phyloP scores from a whole-genome alignment of 2,888 invertebrate genomes.

The Chrysolina haemoptera region DNA sequence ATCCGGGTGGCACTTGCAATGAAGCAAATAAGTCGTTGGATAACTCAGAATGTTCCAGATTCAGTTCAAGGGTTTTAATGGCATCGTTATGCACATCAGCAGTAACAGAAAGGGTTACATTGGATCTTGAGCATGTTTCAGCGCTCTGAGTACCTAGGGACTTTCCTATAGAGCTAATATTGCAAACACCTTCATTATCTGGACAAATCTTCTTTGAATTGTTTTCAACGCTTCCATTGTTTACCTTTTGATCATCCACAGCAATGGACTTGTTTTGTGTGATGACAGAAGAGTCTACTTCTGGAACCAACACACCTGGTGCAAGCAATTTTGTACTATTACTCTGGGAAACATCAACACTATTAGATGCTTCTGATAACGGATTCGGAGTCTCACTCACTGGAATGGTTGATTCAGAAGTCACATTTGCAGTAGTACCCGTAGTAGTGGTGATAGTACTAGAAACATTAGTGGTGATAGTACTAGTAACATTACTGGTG shows the following conservation, averaged over 20 bases:
- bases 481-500: not conserved
- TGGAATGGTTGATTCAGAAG: not conserved
- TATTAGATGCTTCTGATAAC: slow-evolving; percentile 3
- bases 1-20: slow-evolving; percentile 73
- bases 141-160: not conserved
- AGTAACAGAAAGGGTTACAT: slow-evolving; percentile 16
- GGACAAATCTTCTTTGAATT: not conserved
- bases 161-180: not conserved
- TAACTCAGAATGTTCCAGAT: slow-evolving; percentile 71
- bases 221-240: not conserved
- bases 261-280: not conserved
- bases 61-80: slow-evolving; percentile 56
- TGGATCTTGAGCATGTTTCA: not conserved
- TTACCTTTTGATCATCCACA: not conserved
- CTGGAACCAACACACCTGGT: not conserved
- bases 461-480: not conserved
- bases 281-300: not conserved
- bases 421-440: not conserved
- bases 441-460: not conserved
- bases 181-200: not conserved
- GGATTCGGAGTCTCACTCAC: not conserved
- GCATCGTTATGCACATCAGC: slow-evolving; percentile 31
- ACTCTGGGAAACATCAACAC: not conserved
- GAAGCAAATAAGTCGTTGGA: slow-evolving; percentile 75
- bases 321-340: not conserved